Evolutionary conservation across 2,888 invertebrate species (phyloP).

Genomic region (Rhogogaster chlorosoma): DNA sequence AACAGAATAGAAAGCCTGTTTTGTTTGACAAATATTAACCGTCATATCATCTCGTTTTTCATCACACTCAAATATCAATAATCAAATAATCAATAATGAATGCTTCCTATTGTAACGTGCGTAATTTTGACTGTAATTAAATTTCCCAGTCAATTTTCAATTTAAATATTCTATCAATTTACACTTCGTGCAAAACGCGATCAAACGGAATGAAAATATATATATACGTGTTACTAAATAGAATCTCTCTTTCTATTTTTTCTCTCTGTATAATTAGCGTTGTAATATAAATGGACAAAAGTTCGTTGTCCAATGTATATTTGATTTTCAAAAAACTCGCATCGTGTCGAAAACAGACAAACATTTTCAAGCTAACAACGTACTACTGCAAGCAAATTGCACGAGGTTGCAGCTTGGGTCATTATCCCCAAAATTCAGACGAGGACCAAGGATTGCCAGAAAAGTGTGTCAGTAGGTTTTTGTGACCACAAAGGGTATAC

Average conservation of each 20-base stretch:
- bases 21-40: not conserved
- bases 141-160: not conserved
- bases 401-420: conserved; percentile 37
- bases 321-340: not conserved
- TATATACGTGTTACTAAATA: too few species aligned
- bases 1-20: not conserved
- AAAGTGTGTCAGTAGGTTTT: too few species aligned
- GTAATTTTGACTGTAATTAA: not conserved
- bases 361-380: not conserved
- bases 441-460: not conserved
- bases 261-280: not conserved
- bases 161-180: not conserved
- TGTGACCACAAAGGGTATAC: too few species aligned
- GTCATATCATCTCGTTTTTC: not conserved
- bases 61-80: too few species aligned
- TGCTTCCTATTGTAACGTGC: not conserved
- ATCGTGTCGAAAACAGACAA: conserved; percentile 76
- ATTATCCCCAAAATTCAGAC: not conserved
- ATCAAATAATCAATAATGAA: not conserved
- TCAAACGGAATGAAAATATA: not conserved
- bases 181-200: not conserved
- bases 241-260: not conserved
- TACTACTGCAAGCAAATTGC: not conserved
- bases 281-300: not conserved
- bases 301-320: not conserved